Conservation (phyloP, 2,113 vertebrate species). For the Ascaphus truei region DNA sequence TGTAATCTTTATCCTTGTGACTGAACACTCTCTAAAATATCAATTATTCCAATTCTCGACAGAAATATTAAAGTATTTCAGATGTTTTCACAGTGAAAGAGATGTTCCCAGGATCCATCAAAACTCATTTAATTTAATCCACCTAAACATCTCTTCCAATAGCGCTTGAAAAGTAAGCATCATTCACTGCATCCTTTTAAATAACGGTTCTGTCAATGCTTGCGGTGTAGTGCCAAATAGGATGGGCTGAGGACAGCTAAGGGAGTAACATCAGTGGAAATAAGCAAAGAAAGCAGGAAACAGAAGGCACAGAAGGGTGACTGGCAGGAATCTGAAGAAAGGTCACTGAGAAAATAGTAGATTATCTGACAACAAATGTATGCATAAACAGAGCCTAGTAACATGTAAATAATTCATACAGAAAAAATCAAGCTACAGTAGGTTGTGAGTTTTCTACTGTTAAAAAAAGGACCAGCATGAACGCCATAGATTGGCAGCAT, state of each 20-base stretch:
- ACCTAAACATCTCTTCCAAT: slow-evolving; percentile 42
- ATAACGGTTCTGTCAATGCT: slow-evolving; percentile 16
- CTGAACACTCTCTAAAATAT: slow-evolving; percentile 47
- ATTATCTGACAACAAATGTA: too few species aligned
- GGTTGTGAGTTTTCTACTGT: too few species aligned
- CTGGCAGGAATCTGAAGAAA: not conserved
- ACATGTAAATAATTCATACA: too few species aligned
- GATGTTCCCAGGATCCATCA: slow-evolving; percentile 46
- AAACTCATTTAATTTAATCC: slow-evolving; percentile 47
- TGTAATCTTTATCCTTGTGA: slow-evolving; percentile 1
- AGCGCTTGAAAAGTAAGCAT: slow-evolving; percentile 17
- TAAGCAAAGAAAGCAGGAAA: not conserved
- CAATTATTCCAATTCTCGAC: slow-evolving; percentile 56
- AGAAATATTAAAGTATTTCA: slow-evolving; percentile 57
- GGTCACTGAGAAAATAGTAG: not conserved
- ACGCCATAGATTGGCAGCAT: too few species aligned
- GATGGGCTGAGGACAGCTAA: not conserved
- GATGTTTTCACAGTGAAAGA: slow-evolving; percentile 39
- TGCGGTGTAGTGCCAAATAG: slow-evolving; percentile 19
- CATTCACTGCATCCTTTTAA: slow-evolving; percentile 40
- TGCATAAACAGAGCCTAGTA: too few species aligned
- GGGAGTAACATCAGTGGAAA: not conserved
- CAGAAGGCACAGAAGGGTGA: slow-evolving; percentile 10
- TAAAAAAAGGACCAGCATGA: too few species aligned
- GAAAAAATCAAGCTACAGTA: too few species aligned